These are phyloP conservation scores for Dinoponera quadriceps DNA, from an alignment of 1,140 invertebrate species.

Conservation along the genomic window DNA sequence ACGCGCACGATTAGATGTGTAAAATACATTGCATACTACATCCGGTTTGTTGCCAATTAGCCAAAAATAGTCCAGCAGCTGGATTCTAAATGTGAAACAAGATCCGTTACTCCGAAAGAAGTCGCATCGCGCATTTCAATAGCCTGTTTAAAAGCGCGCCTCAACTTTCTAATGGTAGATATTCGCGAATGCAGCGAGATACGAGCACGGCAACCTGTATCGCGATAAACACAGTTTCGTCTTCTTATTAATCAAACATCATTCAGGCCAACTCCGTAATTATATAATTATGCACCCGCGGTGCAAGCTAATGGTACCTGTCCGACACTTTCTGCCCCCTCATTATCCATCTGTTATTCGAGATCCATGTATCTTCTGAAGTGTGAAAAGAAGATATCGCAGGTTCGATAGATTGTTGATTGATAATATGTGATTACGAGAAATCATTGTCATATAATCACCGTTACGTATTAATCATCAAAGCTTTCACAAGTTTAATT, in stretches of 20 bases:
- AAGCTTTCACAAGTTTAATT: background rate
- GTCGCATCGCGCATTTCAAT: background rate
- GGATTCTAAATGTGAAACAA: constrained; percentile 10
- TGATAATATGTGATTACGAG: background rate
- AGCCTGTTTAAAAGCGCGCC: background rate
- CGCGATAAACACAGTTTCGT: constrained; percentile 59
- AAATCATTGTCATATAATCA: background rate
- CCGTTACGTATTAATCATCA: background rate
- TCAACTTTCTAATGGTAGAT: background rate
- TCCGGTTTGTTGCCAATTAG: constrained; percentile 1
- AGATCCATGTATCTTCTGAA: background rate
- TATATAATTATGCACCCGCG: constrained; percentile 64
- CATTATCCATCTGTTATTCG: constrained; percentile 37
- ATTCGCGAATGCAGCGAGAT: background rate
- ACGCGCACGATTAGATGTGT: too few relatives aligned
- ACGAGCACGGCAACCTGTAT: background rate
- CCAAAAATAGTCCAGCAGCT: background rate
- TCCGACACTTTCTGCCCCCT: constrained; percentile 37
- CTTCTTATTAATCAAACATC: constrained; percentile 65
- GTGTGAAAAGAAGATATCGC: constrained; percentile 18
- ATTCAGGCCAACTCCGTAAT: constrained; percentile 49
- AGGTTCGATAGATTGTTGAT: background rate
- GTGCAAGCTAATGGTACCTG: constrained; percentile 56
- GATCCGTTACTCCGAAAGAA: background rate
- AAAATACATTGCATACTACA: background rate